Conservation (phyloP, 2,797 vertebrate genomes). For the Catamblyrhynchus diadema region DNA sequence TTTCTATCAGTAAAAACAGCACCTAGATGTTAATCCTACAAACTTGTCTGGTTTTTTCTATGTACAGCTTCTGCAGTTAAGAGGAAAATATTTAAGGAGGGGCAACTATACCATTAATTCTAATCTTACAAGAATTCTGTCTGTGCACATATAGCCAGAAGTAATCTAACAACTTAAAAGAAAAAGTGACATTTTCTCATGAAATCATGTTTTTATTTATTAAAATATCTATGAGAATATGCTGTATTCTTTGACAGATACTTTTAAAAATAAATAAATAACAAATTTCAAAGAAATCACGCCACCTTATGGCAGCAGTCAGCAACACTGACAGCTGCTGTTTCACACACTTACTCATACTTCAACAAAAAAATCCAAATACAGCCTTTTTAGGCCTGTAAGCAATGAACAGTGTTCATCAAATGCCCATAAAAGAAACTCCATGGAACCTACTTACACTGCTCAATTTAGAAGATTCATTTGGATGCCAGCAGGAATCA, state of each 20-base stretch:
- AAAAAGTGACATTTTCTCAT: not conserved
- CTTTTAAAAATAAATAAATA: not conserved
- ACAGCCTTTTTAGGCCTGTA: not conserved
- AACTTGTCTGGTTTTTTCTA: not conserved
- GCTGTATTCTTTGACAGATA: not conserved
- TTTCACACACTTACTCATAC: not conserved
- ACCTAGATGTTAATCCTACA: not conserved
- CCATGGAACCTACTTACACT: not conserved
- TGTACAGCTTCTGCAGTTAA: not conserved
- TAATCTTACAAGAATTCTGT: not conserved
- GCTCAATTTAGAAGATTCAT: not conserved
- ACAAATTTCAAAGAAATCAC: slow-evolving; percentile 9
- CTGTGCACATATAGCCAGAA: not conserved
- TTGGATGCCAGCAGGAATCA: not conserved
- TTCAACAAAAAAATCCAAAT: not conserved
- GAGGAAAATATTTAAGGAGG: not conserved
- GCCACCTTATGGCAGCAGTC: slow-evolving; percentile 51
- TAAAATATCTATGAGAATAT: not conserved
- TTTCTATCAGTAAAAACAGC: not conserved
- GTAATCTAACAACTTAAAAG: not conserved
- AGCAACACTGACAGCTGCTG: not conserved
- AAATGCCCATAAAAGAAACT: not conserved
- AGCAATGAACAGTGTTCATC: not conserved
- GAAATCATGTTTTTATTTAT: not conserved
- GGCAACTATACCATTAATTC: not conserved